Base-by-base conservation (phyloP, 2,888 invertebrate genomes). In the Acanthosepion pharaonis region DNA sequence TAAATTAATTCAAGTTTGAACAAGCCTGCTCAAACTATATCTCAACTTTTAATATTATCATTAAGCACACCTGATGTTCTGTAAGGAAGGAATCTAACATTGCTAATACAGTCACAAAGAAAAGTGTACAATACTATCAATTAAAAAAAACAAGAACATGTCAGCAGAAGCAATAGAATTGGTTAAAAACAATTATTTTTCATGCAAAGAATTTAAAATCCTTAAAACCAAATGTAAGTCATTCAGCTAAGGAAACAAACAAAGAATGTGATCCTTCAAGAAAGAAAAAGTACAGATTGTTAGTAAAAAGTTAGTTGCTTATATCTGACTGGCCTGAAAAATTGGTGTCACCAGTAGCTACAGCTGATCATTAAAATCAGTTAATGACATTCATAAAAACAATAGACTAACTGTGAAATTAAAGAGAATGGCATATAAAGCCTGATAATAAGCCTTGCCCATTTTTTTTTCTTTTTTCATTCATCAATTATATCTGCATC, bases 341-440 rank as follows among this genome's bases (percentile, higher is more conserved):
- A n/a, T 78, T 78, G 78, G 78, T n/a, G 33, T 78, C 78, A 78
- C 78, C 78, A n/a, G 78, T n/a, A n/a, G 78, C n/a, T 59, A 59
- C 59, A 59, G 59, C 59, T 59, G 23, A 59, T 59, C 59, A 59
- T 59, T 59, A 59, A 55, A 59, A 59, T 78, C 78, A n/a, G 78
- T n/a, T 78, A 78, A 78, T 78, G 9, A 33, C 78, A 78, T 78
- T 78, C 78, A n/a, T 78, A 33, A 78, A n/a, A 78, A 78, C 4
- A 78, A 78, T n/a, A 78, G 78, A n/a, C 78, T 78, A n/a, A 78
- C 8, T 9, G 78, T n/a, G 78, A 78, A n/a, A 78, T 28, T 28
- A 78, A n/a, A 78, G 78, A 78, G 78, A 78, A 78, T n/a, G 78
- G 78, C 78, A 78, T n/a, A 78, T n/a, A 78, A n/a, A 78, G 78